Percentiles rank a stretch among this genome's conserved stretches.
Conservation (phyloP, 2,797 vertebrate species). For the Notolabrus celidotus region DNA sequence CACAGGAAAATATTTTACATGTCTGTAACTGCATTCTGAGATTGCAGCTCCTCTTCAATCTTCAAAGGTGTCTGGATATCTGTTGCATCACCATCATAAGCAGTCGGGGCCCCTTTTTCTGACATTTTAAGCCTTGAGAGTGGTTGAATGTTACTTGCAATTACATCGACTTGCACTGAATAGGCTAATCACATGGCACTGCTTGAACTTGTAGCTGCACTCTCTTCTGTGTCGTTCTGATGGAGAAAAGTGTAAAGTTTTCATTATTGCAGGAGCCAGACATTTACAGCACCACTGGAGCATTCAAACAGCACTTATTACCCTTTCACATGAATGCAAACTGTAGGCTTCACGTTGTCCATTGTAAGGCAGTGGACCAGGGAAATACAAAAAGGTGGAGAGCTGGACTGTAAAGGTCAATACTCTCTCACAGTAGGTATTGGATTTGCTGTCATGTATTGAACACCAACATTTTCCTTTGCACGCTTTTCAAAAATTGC, state of each 20-base stretch:
- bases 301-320: constrained; percentile 34
- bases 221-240: constrained; percentile 1
- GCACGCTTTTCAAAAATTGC: constrained; percentile 1
- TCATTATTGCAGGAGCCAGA: constrained; percentile 13
- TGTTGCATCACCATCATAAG: not conserved
- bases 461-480: constrained; percentile 41
- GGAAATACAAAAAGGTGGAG: constrained; percentile 29
- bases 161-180: constrained; percentile 3
- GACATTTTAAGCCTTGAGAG: not conserved
- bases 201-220: not conserved
- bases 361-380: constrained; percentile 9
- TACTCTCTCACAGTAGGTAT: constrained; percentile 43
- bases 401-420: constrained; percentile 44
- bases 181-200: not conserved
- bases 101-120: constrained; percentile 13
- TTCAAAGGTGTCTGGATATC: constrained; percentile 2
- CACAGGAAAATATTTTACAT: not conserved
- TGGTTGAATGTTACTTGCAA: constrained; percentile 24
- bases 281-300: constrained; percentile 28
- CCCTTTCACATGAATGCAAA: constrained; percentile 37
- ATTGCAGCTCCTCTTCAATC: constrained; percentile 3
- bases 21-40: not conserved
- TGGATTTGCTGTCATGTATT: constrained; percentile 42
- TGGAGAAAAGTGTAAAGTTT: constrained; percentile 15
- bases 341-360: constrained; percentile 32